phyloP scores from a whole-genome alignment of 64 coral and sea anemone species.

The Actinia tenebrosa region DNA sequence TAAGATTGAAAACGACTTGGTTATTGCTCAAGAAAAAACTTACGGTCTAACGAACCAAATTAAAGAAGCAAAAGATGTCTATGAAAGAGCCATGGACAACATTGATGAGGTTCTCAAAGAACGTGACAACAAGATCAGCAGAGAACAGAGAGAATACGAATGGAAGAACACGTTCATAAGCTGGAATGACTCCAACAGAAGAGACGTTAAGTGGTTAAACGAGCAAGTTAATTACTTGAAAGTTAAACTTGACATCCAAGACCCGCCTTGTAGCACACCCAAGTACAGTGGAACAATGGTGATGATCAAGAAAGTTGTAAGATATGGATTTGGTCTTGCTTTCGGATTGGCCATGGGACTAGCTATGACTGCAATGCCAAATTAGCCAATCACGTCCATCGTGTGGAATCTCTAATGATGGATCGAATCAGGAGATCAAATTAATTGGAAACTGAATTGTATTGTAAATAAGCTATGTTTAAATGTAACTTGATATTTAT shows the following conservation, averaged over 20 bases:
- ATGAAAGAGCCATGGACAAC: background rate
- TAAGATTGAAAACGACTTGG: slow-evolving; percentile 8
- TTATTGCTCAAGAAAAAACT: background rate
- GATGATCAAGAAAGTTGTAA: background rate
- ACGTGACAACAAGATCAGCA: background rate
- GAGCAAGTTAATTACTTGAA: background rate
- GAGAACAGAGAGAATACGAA: background rate
- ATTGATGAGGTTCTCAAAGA: background rate
- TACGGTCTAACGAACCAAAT: background rate
- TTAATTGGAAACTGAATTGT: too few relatives aligned
- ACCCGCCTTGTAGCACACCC: background rate
- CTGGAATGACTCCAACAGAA: background rate
- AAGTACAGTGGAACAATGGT: background rate
- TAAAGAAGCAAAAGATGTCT: background rate
- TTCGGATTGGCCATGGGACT: background rate
- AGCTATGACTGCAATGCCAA: background rate
- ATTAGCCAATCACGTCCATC: background rate
- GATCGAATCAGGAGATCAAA: background rate
- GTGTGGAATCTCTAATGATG: background rate
- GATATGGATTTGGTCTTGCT: background rate
- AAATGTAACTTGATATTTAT: too few relatives aligned
- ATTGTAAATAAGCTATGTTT: too few relatives aligned
- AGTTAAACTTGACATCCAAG: background rate
- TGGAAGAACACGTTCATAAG: background rate
- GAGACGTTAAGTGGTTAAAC: background rate